phyloP scores from a whole-genome alignment of 2,797 vertebrate genomes.

The Vultur gryphus region DNA sequence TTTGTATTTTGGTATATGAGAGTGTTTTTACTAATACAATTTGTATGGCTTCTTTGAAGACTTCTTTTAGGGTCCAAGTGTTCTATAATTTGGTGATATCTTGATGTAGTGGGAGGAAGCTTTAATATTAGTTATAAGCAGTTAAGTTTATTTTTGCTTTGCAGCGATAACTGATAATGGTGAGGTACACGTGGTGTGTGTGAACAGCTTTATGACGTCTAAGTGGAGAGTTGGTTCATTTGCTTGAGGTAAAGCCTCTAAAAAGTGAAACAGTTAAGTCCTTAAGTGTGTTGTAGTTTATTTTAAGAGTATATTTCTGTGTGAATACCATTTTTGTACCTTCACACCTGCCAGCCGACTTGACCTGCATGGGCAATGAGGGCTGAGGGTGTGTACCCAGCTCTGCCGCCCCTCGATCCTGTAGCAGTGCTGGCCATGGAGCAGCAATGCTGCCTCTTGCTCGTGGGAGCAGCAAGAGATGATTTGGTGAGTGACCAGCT shows the following conservation, averaged over 20 bases:
- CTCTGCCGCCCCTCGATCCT: background rate
- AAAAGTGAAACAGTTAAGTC: background rate
- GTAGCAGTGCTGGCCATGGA: background rate
- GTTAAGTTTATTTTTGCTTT: background rate
- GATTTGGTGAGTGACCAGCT: background rate
- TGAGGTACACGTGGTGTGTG: background rate
- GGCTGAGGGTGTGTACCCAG: background rate
- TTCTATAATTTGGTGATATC: background rate
- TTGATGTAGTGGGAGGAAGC: background rate
- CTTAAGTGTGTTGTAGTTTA: background rate
- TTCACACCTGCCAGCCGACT: background rate
- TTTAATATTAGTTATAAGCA: background rate
- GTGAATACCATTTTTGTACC: background rate
- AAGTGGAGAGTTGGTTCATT: background rate
- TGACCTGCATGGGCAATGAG: background rate
- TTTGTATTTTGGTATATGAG: background rate
- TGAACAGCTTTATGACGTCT: background rate
- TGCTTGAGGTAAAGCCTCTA: background rate
- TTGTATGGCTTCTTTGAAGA: background rate
- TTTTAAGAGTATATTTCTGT: background rate
- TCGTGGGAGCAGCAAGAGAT: background rate
- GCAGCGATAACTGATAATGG: background rate
- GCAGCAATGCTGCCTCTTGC: background rate
- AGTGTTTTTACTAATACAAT: background rate
- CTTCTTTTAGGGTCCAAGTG: background rate